Base-by-base conservation (phyloP, 37 sponge, comb jelly and placozoan genomes). In the Agelas oroides region DNA sequence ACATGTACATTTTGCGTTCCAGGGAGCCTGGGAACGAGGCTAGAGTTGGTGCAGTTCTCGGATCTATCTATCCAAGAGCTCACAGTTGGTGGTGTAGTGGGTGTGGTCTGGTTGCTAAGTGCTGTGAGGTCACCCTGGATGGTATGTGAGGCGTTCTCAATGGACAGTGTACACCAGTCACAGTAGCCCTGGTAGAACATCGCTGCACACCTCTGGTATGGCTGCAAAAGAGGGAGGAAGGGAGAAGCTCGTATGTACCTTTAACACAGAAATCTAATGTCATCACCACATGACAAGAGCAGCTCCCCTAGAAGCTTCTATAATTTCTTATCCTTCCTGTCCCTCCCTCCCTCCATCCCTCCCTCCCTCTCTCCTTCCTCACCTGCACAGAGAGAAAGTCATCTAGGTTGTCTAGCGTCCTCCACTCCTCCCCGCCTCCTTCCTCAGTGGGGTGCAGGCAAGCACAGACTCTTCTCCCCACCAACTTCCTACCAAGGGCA, bases 351-450 rank as follows among this genome's bases (percentile, higher is more conserved):
- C 46, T 8, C 46, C 46, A 12, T 8, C 46, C 46, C 46, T 8
- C 3, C 46, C 8, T 8, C 46, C 46, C 46, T 8, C 3, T 8
- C 8, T 8, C 46, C 46, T 8, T 8, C 8, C 37, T 16, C 30
- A 77, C 78, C n/a, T 59, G 63, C 25, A 60, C 12, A 30, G 78
- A 62, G 78, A 77, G 37, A 16, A 77, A 77, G 63, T 77, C 78
- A 59, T 59, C 41, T 13, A 6, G n/a, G 35, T 6, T 67, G 31
- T 67, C 33, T 46, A 8, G 46, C 8, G 46, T 32, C 35, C 69
- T 32, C 13, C 62, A 14, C n/a, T n/a, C n/a, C n/a, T n/a, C n/a
- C n/a, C n/a, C n/a, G 25, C 65, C 65, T 15, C 23, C 27, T 24
- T 20, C 25, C 23, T 16, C 18, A 18, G 58, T 18, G 17, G 18